Evolutionary conservation across 2,888 invertebrate genomes (phyloP).

Genomic region (Prostheceraeus crozeri): DNA sequence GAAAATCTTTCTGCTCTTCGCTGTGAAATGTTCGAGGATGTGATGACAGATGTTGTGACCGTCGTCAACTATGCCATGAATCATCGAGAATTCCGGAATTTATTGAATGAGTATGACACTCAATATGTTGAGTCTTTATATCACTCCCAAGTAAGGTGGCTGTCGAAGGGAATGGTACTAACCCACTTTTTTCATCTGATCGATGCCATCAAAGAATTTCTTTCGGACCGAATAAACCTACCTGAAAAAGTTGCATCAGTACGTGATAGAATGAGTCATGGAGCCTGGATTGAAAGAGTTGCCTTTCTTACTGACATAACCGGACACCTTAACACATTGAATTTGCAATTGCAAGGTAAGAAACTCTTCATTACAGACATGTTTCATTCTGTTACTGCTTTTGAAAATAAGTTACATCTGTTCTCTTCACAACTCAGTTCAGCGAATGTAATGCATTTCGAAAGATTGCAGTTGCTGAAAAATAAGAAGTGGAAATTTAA

Average conservation of each 20-base stretch:
- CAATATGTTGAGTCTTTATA: slow-evolving; percentile 20
- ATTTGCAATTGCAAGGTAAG: slow-evolving; percentile 19
- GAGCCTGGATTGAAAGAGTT: slow-evolving; percentile 4
- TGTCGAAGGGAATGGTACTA: slow-evolving; percentile 23
- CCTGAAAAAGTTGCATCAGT: not conserved
- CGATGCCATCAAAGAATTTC: slow-evolving; percentile 17
- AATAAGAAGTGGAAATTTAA: too few species aligned
- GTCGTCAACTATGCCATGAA: slow-evolving; percentile 28
- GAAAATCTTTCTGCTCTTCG: slow-evolving; percentile 29
- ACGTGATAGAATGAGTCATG: not conserved
- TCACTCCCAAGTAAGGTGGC: slow-evolving; percentile 28
- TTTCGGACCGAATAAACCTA: not conserved
- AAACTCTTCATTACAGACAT: slow-evolving; percentile 7
- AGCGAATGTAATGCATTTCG: not conserved
- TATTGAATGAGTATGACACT: slow-evolving; percentile 20
- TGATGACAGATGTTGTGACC: slow-evolving; percentile 15
- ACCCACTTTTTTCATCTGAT: not conserved
- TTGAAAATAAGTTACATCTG: not conserved
- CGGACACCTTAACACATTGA: not conserved
- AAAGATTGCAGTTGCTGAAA: not conserved
- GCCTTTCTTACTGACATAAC: slow-evolving; percentile 15
- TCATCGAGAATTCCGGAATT: slow-evolving; percentile 27
- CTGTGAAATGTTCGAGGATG: slow-evolving; percentile 12
- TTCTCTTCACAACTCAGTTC: not conserved
- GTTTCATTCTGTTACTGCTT: too few species aligned